Conservation (phyloP, 2,113 vertebrate genomes). For the Spilogale gracilis region DNA sequence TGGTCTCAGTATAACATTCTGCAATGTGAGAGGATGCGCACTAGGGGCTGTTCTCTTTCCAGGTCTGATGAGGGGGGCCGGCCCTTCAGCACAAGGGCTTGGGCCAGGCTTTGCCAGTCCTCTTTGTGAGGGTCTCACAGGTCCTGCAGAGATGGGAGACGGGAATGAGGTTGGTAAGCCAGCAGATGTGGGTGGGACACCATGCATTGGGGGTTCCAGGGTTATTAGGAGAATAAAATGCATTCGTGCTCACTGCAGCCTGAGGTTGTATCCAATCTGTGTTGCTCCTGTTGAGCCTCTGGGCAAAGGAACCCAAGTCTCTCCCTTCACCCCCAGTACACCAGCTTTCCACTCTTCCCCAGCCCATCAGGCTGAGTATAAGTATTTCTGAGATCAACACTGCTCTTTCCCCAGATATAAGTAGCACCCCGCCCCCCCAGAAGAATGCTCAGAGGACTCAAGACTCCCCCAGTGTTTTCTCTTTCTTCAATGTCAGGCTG, state of each 20-base stretch:
- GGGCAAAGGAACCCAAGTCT: neutral
- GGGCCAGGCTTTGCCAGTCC: neutral
- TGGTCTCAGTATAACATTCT: neutral
- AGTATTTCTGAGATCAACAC: neutral
- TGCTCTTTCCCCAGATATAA: neutral
- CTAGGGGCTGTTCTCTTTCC: neutral
- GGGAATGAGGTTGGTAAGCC: neutral
- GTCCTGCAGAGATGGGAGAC: neutral
- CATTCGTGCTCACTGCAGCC: neutral
- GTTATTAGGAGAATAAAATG: neutral
- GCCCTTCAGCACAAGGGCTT: neutral
- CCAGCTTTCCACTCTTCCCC: neutral
- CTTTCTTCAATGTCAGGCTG: neutral
- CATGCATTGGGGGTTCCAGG: neutral
- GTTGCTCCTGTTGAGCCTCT: neutral
- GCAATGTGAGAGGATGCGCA: neutral
- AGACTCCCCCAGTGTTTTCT: neutral
- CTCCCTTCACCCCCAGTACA: neutral
- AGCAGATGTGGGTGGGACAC: neutral
- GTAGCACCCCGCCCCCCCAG: too few species aligned
- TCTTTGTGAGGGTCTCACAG: neutral
- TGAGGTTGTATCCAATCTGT: too few species aligned
- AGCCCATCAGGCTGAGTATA: neutral
- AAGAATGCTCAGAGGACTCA: neutral
- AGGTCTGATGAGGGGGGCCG: neutral